Conservation (phyloP, 2,888 invertebrate genomes). For the Heliconius ethilla region DNA sequence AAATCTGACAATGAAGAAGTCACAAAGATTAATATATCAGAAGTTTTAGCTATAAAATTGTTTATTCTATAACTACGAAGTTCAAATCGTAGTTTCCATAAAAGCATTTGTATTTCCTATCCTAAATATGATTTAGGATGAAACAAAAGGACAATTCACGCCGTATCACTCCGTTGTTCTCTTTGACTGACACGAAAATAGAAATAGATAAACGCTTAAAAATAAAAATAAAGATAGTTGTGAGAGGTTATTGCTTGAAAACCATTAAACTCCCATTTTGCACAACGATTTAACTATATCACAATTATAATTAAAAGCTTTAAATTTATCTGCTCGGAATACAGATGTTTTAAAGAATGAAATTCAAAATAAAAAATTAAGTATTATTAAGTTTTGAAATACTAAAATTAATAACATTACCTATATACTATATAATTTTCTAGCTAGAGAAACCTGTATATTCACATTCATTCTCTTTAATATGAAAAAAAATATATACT, state of each 20-base stretch:
- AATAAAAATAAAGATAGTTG: not conserved
- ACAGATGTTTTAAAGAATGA: not conserved
- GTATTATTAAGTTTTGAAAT: not conserved
- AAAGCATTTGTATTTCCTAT: not conserved
- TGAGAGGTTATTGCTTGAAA: not conserved
- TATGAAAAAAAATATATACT: conserved; percentile 24
- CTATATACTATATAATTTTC: not conserved
- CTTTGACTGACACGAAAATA: not conserved
- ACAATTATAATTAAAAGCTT: not conserved
- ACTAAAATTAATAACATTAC: not conserved
- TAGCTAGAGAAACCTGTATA: conserved; percentile 23
- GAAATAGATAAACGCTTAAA: not conserved
- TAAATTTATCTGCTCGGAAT: not conserved
- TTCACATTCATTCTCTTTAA: conserved; percentile 22
- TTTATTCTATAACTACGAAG: too few species aligned
- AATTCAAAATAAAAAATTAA: not conserved
- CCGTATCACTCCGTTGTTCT: not conserved
- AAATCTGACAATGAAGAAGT: too few species aligned
- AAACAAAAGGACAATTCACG: not conserved
- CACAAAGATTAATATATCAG: too few species aligned
- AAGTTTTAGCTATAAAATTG: not conserved
- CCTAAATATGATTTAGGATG: not conserved
- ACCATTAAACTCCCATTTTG: not conserved
- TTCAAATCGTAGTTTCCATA: not conserved
- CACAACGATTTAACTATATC: not conserved